Base-by-base conservation (phyloP, 2,797 vertebrate genomes). In the Poecilia picta region DNA sequence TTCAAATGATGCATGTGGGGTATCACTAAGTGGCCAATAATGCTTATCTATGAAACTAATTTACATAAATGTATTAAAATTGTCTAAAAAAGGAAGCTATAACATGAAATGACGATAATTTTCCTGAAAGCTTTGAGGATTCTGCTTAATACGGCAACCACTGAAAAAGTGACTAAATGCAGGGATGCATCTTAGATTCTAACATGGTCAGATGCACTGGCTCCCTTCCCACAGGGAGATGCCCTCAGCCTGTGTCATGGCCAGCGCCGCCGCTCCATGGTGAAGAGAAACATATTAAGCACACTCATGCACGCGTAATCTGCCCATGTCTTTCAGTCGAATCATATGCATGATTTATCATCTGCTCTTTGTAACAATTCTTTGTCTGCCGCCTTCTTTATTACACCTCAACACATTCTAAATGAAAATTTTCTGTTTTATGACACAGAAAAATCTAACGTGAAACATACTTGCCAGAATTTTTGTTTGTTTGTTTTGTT, bases 241-340 rank as follows among this genome's bases (percentile, higher is more conserved):
- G 89, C 91, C 87, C 91, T 93, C 82, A 82, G 87, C 83, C 88
- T 84, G 86, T 82, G 89, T 87, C 81, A 84, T 57, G 86, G 85
- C 87, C 86, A 86, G 84, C 77, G 88, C 81, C 25, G 72, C 78
- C 77, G 84, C 86, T 84, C 79, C 78, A 81, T 88, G 88, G 84
- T 92, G 84, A 90, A 93, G 85, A 87, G 88, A 89, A 92, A 91
- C 91, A 87, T 89, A 88, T 92, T 86, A 86, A 88, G 91, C 88
- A 94, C 92, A 90, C 49, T 84, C 91, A 90, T 94, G 93, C 91
- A 92, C 83, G 79, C 90, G 87, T 94, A 92, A 95, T 94, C 86
- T 89, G 88, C 62, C 88, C 83, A 84, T 89, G 84, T 92, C 81
- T 91, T 80, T 78, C 79, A 90, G 89, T 87, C 81, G 88, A 76